A percentile compares a stretch with the other conserved stretches of the same genome.
Conservation (phyloP, 2,797 vertebrate species). For the Hydrolagus colliei region DNA sequence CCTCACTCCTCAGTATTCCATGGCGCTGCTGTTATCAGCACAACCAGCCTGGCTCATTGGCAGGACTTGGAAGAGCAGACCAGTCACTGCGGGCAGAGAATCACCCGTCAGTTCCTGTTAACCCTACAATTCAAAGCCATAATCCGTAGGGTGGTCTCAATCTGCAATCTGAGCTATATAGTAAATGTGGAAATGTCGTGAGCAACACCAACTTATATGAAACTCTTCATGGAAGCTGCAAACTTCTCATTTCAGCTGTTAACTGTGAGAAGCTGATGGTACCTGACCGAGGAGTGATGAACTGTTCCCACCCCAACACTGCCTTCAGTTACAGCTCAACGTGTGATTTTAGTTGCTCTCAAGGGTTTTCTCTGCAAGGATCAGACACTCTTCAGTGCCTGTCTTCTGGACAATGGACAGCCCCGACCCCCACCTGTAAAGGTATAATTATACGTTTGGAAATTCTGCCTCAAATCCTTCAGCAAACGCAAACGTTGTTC, state of each 20-base stretch:
- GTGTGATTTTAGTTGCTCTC: not conserved
- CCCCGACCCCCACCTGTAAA: not conserved
- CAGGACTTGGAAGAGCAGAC: too few relatives aligned
- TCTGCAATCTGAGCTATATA: too few relatives aligned
- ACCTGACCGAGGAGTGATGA: slow-evolving; percentile 2
- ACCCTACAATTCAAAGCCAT: too few relatives aligned
- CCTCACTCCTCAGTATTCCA: too few relatives aligned
- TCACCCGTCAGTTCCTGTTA: too few relatives aligned
- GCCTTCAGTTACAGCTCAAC: not conserved
- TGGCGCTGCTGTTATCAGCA: too few relatives aligned
- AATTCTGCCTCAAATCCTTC: not conserved
- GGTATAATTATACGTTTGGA: not conserved
- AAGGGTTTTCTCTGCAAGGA: not conserved
- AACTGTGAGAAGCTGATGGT: not conserved
- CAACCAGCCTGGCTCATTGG: too few relatives aligned
- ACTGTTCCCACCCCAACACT: not conserved
- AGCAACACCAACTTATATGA: too few relatives aligned
- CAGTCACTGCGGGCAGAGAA: too few relatives aligned
- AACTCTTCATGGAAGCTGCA: too few relatives aligned
- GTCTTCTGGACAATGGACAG: slow-evolving; percentile 17
- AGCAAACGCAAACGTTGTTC: not conserved
- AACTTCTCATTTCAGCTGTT: not conserved
- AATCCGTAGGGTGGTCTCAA: too few relatives aligned
- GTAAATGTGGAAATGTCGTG: too few relatives aligned
- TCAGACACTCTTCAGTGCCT: not conserved